Evolutionary conservation across 2,888 invertebrate species (phyloP).

Genomic region (Troides aeacus): DNA sequence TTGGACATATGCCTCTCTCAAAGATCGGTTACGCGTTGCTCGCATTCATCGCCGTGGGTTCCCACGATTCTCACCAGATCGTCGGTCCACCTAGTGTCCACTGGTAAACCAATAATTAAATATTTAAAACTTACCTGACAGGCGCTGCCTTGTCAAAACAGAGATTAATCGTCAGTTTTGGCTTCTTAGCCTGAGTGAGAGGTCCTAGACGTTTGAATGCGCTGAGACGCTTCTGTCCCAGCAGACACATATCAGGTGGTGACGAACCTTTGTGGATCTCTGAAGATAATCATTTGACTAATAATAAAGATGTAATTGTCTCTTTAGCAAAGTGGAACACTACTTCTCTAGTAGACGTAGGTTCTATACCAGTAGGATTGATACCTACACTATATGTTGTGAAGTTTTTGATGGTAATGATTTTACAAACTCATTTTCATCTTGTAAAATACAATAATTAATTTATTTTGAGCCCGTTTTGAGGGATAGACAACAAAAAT

Average conservation of each 20-base stretch:
- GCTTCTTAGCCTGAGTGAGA: conserved; percentile 56
- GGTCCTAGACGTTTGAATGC: conserved; percentile 67
- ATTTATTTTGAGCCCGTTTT: too few species aligned
- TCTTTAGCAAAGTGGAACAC: background rate
- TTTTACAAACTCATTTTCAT: too few species aligned
- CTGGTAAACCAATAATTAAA: background rate
- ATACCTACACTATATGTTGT: too few species aligned
- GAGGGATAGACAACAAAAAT: too few species aligned
- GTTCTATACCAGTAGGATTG: too few species aligned
- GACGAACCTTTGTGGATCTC: conserved; percentile 40
- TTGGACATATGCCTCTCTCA: too few species aligned
- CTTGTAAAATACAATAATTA: too few species aligned
- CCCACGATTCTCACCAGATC: too few species aligned
- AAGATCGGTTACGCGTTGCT: too few species aligned
- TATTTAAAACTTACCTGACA: conserved; percentile 47
- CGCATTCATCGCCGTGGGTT: too few species aligned
- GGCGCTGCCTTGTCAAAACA: conserved; percentile 53
- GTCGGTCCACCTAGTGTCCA: background rate
- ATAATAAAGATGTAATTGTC: background rate
- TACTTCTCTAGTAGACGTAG: too few species aligned
- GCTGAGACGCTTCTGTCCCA: conserved; percentile 55
- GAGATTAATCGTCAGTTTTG: conserved; percentile 66
- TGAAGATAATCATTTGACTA: conserved; percentile 32
- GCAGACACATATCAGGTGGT: conserved; percentile 39
- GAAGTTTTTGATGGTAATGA: too few species aligned